Evolutionary conservation across 2,888 invertebrate species (phyloP).

Genomic region (Selenia dentaria): DNA sequence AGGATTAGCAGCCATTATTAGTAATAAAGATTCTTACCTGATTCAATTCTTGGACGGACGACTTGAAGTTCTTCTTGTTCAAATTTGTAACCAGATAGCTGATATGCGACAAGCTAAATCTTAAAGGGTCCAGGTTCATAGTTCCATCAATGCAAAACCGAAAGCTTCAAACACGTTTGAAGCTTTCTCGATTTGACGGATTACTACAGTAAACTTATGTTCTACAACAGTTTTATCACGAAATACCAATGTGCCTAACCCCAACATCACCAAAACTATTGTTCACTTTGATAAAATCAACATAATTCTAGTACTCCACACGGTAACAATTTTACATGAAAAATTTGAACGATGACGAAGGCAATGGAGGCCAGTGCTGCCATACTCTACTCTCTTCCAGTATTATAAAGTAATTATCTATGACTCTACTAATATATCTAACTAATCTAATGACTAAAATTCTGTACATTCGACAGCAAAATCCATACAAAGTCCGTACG

Average conservation of each 20-base stretch:
- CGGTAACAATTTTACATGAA: constrained; percentile 47
- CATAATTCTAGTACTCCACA: constrained; percentile 65
- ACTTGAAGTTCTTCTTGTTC: constrained; percentile 97
- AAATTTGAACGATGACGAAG: constrained; percentile 66
- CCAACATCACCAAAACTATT: constrained; percentile 81
- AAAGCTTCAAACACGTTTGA: constrained; percentile 98
- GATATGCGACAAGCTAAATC: constrained; percentile 99
- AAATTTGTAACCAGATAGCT: constrained; percentile 98
- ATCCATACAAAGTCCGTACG: no score
- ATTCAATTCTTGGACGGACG: constrained; percentile 94
- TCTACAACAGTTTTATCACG: constrained; percentile 73
- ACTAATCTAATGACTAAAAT: no score
- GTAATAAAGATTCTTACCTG: constrained; percentile 89
- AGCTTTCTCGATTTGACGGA: constrained; percentile 94
- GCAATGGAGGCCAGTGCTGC: no score
- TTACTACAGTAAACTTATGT: constrained; percentile 79
- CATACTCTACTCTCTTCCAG: no score
- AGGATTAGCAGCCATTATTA: constrained; percentile 49
- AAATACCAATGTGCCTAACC: constrained; percentile 73
- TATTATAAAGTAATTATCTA: no score
- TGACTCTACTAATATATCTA: no score
- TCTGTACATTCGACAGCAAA: no score
- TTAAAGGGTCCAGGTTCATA: constrained; percentile 99
- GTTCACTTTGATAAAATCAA: constrained; percentile 66
- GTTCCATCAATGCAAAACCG: constrained; percentile 96